Conservation (phyloP, 2,888 invertebrate species). For the Dermolepida albohirtum region DNA sequence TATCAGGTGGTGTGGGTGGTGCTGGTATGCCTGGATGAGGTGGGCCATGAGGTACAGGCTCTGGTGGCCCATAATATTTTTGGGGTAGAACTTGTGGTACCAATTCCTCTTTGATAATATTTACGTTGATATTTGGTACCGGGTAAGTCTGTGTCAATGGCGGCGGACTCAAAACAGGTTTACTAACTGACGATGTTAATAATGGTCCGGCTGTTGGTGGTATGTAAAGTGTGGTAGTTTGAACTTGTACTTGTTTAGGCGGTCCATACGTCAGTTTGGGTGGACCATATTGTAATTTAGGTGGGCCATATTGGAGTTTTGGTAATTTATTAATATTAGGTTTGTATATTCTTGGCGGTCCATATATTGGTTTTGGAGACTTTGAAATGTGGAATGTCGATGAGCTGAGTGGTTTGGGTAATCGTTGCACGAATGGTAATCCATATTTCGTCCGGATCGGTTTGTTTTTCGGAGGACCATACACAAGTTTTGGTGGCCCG, state of each 20-base stretch:
- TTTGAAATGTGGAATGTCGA: slow-evolving; percentile 61
- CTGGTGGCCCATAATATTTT: slow-evolving; percentile 60
- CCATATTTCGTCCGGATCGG: slow-evolving; percentile 49
- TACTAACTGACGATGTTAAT: slow-evolving; percentile 44
- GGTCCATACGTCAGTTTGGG: slow-evolving; percentile 66
- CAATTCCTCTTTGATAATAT: slow-evolving; percentile 8
- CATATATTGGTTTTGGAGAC: slow-evolving; percentile 65
- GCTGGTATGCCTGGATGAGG: slow-evolving; percentile 79
- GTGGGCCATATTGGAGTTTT: slow-evolving; percentile 53
- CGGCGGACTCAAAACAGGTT: slow-evolving; percentile 64
- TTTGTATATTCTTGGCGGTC: slow-evolving; percentile 62
- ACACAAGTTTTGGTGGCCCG: slow-evolving; percentile 53
- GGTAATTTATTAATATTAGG: slow-evolving; percentile 60
- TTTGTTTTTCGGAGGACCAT: slow-evolving; percentile 53
- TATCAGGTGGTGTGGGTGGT: slow-evolving; percentile 80
- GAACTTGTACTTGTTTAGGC: slow-evolving; percentile 58
- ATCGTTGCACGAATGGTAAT: slow-evolving; percentile 53
- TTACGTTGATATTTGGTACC: slow-evolving; percentile 52
- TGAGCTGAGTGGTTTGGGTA: slow-evolving; percentile 54
- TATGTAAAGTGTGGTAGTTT: slow-evolving; percentile 48
- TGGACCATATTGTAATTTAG: slow-evolving; percentile 58
- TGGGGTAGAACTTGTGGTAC: slow-evolving; percentile 52
- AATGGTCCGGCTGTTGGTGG: slow-evolving; percentile 39
- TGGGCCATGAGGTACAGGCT: slow-evolving; percentile 69
- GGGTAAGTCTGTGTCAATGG: slow-evolving; percentile 52